Conservation (phyloP, 2,113 vertebrate genomes). For the Otis tarda region DNA sequence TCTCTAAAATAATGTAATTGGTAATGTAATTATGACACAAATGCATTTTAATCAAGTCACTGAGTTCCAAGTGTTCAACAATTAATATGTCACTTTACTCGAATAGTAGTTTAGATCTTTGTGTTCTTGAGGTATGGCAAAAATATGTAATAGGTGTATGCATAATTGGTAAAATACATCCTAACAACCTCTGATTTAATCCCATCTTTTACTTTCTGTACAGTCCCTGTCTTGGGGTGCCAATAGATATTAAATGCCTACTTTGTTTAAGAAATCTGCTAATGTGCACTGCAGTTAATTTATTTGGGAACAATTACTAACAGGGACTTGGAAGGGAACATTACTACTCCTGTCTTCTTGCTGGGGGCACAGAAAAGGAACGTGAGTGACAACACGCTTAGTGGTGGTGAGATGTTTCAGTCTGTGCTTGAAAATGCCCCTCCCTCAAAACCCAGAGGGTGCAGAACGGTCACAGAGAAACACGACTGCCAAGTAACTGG, state of each 20-base stretch:
- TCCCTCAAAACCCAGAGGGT: background rate
- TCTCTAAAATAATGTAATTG: background rate
- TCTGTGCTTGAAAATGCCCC: fast-evolving
- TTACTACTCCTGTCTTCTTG: background rate
- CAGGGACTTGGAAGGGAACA: background rate
- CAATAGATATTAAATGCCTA: background rate
- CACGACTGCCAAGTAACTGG: background rate
- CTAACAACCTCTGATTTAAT: background rate
- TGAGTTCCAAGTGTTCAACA: background rate
- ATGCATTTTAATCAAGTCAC: background rate
- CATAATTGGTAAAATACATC: background rate
- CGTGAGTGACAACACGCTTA: background rate
- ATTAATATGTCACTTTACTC: background rate
- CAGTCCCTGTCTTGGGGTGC: background rate
- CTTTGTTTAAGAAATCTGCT: constrained; percentile 28
- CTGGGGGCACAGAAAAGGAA: background rate
- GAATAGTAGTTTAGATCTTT: background rate
- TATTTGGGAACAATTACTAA: constrained; percentile 15
- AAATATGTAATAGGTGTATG: background rate
- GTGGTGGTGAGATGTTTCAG: background rate
- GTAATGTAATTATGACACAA: background rate
- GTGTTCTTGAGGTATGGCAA: background rate
- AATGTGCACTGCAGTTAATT: constrained; percentile 17
- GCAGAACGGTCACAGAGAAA: background rate
- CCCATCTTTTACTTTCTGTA: background rate